Percentiles rank a stretch among this genome's conserved stretches.
These are phyloP conservation scores for Zelostemma sp. DNA, from an alignment of 1,140 invertebrate genomes.

Conservation along the genomic window DNA sequence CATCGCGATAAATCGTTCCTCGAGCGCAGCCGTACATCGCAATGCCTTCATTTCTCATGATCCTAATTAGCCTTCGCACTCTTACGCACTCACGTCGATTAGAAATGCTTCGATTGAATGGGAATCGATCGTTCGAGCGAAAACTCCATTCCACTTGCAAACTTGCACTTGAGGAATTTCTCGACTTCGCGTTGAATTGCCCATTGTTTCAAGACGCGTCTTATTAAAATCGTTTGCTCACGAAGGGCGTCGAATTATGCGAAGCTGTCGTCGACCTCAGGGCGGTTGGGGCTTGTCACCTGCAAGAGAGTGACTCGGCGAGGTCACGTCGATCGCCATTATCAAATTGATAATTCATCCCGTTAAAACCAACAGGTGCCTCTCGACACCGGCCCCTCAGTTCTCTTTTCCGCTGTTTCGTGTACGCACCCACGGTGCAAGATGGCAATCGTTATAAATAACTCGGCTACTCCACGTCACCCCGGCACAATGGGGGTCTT, in stretches of 20 bases:
- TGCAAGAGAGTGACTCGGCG: not conserved
- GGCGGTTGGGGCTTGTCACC: no score
- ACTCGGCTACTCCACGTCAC: conserved; percentile 44
- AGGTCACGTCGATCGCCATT: conserved; percentile 29
- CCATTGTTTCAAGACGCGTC: no score
- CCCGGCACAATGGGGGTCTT: conserved; percentile 52
- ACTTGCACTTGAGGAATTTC: not conserved
- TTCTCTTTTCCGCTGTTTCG: conserved; percentile 14
- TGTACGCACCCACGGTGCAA: conserved; percentile 18
- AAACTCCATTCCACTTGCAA: conserved; percentile 14
- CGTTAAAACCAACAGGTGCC: conserved; percentile 58
- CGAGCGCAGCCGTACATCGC: not conserved
- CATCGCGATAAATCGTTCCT: conserved; percentile 18
- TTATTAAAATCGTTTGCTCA: no score
- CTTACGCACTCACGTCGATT: conserved; percentile 12
- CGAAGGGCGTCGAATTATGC: no score
- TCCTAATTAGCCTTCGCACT: conserved; percentile 32
- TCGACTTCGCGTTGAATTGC: not conserved
- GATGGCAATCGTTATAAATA: conserved; percentile 60
- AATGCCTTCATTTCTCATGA: conserved; percentile 22
- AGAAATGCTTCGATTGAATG: conserved; percentile 8
- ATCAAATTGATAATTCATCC: conserved; percentile 61
- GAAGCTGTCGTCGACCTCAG: no score
- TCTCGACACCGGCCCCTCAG: conserved; percentile 5
- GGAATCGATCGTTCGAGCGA: conserved; percentile 4